Evolutionary conservation across 2,888 invertebrate species (phyloP).

Genomic region (Eupithecia subumbrata): DNA sequence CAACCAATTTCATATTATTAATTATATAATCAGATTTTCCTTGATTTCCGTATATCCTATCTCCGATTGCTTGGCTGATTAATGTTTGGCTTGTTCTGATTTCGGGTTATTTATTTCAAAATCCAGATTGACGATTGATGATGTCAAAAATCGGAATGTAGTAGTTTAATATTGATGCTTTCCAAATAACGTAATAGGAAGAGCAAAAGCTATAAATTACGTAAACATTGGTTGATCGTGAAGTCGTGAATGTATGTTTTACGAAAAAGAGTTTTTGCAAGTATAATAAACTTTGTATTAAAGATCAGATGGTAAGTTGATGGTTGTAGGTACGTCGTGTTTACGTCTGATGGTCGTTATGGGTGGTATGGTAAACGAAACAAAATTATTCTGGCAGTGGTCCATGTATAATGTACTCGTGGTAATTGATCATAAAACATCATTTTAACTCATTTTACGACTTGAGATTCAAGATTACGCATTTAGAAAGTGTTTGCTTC

Average conservation of each 20-base stretch:
- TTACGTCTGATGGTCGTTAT: slow-evolving; percentile 36
- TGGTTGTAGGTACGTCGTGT: slow-evolving; percentile 21
- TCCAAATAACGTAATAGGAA: slow-evolving; percentile 22
- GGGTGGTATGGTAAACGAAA: slow-evolving; percentile 38
- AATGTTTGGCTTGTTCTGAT: neutral
- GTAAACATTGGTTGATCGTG: slow-evolving; percentile 21
- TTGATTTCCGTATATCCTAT: neutral
- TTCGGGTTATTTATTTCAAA: neutral
- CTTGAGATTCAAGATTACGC: slow-evolving; percentile 28
- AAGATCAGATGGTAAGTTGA: slow-evolving; percentile 22
- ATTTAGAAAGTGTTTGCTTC: slow-evolving; percentile 37
- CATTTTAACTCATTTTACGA: slow-evolving; percentile 47
- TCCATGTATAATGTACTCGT: slow-evolving; percentile 49
- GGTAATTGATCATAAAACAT: slow-evolving; percentile 54
- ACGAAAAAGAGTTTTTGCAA: slow-evolving; percentile 22
- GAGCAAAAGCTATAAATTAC: slow-evolving; percentile 16
- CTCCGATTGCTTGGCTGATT: neutral
- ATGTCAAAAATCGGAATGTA: slow-evolving; percentile 5
- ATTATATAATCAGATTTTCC: neutral
- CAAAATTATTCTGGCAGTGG: slow-evolving; percentile 46
- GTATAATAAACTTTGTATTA: slow-evolving; percentile 17
- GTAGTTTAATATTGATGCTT: slow-evolving; percentile 11
- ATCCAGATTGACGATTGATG: neutral
- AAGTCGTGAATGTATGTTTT: slow-evolving; percentile 21
- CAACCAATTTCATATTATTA: neutral